A percentile compares a stretch with the other conserved stretches of the same genome.
phyloP scores from a whole-genome alignment of 1,140 invertebrate genomes.

The Neodiprion virginianus region DNA sequence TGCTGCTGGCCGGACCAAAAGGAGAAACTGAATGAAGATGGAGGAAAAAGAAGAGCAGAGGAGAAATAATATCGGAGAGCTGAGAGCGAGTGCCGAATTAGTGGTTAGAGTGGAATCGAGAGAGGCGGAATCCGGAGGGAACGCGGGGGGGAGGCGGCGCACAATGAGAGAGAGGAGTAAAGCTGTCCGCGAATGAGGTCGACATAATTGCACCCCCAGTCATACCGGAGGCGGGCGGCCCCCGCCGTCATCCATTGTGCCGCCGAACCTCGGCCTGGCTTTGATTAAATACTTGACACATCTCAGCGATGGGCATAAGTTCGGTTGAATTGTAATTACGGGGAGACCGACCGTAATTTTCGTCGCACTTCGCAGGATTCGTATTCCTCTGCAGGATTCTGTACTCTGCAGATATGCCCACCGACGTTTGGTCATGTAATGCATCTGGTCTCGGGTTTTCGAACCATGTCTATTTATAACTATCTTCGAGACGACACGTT shows the following conservation, averaged over 20 bases:
- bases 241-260: slow-evolving; percentile 54
- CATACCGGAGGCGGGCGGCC: slow-evolving; percentile 23
- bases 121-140: not conserved
- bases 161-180: slow-evolving; percentile 26
- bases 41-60: not conserved
- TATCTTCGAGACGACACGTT: not conserved
- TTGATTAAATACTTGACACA: slow-evolving; percentile 62
- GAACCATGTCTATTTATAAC: not conserved
- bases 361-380: not conserved
- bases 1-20: not conserved
- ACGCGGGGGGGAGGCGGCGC: slow-evolving; percentile 1
- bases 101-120: not conserved
- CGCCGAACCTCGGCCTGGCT: slow-evolving; percentile 49
- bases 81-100: slow-evolving; percentile 13
- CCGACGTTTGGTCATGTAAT: not conserved
- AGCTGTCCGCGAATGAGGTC: slow-evolving; percentile 41
- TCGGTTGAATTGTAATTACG: slow-evolving; percentile 61
- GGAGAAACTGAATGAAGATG: not conserved
- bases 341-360: slow-evolving; percentile 13
- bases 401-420: not conserved
- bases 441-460: not conserved
- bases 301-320: slow-evolving; percentile 54
- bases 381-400: not conserved
- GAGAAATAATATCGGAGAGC: slow-evolving; percentile 12
- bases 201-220: slow-evolving; percentile 45